Conservation (phyloP, 2,797 vertebrate genomes). For the Lemur catta region DNA sequence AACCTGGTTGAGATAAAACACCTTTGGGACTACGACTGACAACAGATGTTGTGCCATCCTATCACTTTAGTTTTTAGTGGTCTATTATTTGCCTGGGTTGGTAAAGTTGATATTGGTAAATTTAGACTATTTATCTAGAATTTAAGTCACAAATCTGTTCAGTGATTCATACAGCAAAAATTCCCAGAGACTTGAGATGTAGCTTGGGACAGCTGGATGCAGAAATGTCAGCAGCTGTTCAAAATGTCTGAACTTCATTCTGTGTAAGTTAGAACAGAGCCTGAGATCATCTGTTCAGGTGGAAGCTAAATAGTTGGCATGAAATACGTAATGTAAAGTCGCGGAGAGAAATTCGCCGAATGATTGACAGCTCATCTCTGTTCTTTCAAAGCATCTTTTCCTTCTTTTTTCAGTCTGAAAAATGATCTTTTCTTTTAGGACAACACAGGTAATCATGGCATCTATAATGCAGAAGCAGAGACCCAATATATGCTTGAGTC, state of each 20-base stretch:
- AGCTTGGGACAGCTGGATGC: conserved; percentile 50
- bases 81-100: conserved; percentile 48
- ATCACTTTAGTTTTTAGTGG: conserved; percentile 14
- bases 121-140: conserved; percentile 63
- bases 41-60: conserved; percentile 48
- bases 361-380: not conserved
- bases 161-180: conserved; percentile 37
- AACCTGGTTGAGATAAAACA: not conserved
- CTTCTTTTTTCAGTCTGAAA: not conserved
- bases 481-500: not conserved
- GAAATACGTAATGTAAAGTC: not conserved
- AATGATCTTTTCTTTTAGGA: not conserved
- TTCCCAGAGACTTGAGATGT: not conserved
- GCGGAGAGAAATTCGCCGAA: not conserved
- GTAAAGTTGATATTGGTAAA: conserved; percentile 49
- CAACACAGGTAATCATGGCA: not conserved
- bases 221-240: conserved; percentile 70
- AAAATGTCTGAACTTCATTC: not conserved
- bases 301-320: not conserved
- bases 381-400: not conserved
- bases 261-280: not conserved
- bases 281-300: not conserved
- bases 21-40: not conserved
- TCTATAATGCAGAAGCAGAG: not conserved
- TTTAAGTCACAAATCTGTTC: conserved; percentile 65